Evolutionary conservation across 2,797 vertebrate species (phyloP).

Genomic region (Phoxinus dragarum): DNA sequence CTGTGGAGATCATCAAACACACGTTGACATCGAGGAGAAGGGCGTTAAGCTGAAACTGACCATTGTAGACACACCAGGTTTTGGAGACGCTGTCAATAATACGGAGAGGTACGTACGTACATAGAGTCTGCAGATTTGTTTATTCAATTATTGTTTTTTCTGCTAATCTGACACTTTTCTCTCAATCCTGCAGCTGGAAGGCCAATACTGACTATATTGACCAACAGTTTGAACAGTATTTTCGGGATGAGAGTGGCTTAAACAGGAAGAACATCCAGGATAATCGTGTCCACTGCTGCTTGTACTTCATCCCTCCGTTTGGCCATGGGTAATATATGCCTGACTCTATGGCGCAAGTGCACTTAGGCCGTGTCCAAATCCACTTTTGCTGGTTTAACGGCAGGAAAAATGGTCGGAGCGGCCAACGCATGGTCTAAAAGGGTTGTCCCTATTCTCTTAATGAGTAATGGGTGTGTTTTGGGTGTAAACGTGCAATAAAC

Average conservation of each 20-base stretch:
- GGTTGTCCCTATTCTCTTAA: no score
- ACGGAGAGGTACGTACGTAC: conserved; percentile 77
- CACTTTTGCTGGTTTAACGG: no score
- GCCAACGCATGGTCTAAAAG: no score
- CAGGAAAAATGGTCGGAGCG: no score
- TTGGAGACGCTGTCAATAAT: conserved; percentile 88
- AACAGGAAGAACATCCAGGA: conserved; percentile 90
- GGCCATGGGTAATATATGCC: conserved; percentile 80
- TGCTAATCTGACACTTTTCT: neutral
- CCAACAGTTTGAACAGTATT: conserved; percentile 90
- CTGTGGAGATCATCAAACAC: conserved; percentile 87
- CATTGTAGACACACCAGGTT: conserved; percentile 87
- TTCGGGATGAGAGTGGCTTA: conserved; percentile 86
- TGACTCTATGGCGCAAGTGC: neutral
- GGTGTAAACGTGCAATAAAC: no score
- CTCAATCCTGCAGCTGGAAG: conserved; percentile 78
- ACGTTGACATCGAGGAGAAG: conserved; percentile 88
- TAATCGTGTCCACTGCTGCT: conserved; percentile 87
- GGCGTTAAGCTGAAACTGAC: conserved; percentile 88
- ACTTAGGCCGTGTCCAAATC: no score
- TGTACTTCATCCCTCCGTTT: conserved; percentile 88
- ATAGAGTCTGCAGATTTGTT: no score
- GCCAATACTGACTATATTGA: conserved; percentile 86
- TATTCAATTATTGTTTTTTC: neutral
- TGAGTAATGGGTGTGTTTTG: no score